These are phyloP conservation scores for Frieseomelitta varia DNA, from an alignment of 1,140 invertebrate species.

Conservation along the genomic window DNA sequence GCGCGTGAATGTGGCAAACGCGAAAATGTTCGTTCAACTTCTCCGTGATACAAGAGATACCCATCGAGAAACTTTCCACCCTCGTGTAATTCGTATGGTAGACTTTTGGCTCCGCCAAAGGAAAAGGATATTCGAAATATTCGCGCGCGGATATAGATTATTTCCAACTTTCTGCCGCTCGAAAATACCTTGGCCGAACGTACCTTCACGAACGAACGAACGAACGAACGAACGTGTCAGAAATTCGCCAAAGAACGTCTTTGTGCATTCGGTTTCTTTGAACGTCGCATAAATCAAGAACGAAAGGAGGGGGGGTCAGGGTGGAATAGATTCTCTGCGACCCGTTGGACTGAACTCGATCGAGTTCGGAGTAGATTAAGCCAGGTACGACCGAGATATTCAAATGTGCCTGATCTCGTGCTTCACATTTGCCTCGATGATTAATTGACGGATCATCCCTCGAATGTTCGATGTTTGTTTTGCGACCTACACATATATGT, in stretches of 20 bases:
- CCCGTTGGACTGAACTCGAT: neutral
- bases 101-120: neutral
- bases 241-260: neutral
- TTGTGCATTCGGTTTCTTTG: neutral
- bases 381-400: neutral
- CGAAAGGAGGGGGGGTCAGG: neutral
- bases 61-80: neutral
- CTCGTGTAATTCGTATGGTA: neutral
- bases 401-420: neutral
- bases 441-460: neutral
- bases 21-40: neutral
- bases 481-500: too few species aligned
- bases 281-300: neutral
- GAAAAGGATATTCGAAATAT: neutral
- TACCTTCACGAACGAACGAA: too few species aligned
- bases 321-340: neutral
- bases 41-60: too few species aligned
- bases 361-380: neutral
- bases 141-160: neutral
- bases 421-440: neutral
- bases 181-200: neutral
- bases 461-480: too few species aligned
- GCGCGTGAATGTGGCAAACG: neutral
- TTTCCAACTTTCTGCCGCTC: neutral
- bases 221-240: neutral